Evolutionary conservation across 2,888 invertebrate species (phyloP).

Genomic region (Drosophila meridionalis): DNA sequence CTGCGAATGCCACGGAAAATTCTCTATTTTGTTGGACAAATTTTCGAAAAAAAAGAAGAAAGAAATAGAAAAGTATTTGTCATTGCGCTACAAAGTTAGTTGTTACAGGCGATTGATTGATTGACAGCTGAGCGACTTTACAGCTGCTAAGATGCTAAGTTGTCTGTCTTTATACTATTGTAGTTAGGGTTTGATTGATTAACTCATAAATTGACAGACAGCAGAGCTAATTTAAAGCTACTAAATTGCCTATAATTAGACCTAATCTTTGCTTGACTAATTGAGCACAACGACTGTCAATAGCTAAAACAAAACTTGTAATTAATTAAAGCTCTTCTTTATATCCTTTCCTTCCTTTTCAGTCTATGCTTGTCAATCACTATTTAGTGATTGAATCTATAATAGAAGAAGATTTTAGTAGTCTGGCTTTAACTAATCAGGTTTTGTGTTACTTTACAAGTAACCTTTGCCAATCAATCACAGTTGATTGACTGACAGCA

Average conservation of each 20-base stretch:
- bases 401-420: background rate
- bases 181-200: background rate
- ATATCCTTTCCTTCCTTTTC: background rate
- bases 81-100: constrained; percentile 51
- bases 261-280: too few species aligned
- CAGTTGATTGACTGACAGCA: background rate
- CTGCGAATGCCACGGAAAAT: constrained; percentile 30
- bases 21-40: constrained; percentile 35
- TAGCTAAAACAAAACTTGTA: background rate
- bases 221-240: background rate
- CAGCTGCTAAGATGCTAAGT: constrained; percentile 3
- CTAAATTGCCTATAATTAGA: background rate
- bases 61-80: constrained; percentile 36
- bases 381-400: background rate
- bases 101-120: constrained; percentile 39
- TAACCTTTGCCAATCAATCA: background rate
- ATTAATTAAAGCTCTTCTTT: background rate
- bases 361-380: background rate
- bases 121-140: constrained; percentile 16
- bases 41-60: constrained; percentile 1
- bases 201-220: background rate
- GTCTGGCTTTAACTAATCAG: background rate
- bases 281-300: too few species aligned
- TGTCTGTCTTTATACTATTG: background rate
- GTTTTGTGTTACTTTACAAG: background rate